A percentile compares a stretch with the other conserved stretches of the same genome.
Evolutionary conservation across 2,888 invertebrate genomes (phyloP).

Genomic region (Synergus japonicus): DNA sequence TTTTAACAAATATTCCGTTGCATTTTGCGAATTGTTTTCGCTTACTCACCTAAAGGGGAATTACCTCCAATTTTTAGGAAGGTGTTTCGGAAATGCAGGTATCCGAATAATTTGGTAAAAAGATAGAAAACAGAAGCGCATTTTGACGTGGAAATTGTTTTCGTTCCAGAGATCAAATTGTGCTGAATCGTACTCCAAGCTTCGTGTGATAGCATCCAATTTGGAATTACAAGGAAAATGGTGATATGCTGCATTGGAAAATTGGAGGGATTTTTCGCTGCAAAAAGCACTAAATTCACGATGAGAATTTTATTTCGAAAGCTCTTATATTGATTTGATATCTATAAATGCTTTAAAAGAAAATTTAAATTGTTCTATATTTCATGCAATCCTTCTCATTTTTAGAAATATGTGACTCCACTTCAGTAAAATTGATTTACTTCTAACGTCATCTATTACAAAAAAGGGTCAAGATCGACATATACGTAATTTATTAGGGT

Average conservation of each 20-base stretch:
- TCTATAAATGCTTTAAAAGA: too few relatives aligned
- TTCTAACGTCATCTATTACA: not conserved
- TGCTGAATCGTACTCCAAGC: constrained; percentile 12
- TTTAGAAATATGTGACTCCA: not conserved
- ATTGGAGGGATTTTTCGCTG: not conserved
- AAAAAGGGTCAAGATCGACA: not conserved
- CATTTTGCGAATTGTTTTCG: not conserved
- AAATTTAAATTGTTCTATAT: too few relatives aligned
- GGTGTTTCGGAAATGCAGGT: not conserved
- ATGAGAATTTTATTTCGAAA: not conserved
- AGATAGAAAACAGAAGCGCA: not conserved
- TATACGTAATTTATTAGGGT: not conserved
- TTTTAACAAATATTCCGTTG: not conserved
- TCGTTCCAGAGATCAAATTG: constrained; percentile 21
- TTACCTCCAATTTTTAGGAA: not conserved
- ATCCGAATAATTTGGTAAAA: constrained; percentile 1
- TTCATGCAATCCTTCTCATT: too few relatives aligned
- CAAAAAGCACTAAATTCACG: not conserved
- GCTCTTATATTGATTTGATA: not conserved
- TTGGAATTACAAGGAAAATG: constrained; percentile 38
- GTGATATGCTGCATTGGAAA: constrained; percentile 6
- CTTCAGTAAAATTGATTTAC: not conserved
- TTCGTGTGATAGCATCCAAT: constrained; percentile 37
- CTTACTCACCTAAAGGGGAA: not conserved
- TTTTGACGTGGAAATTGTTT: constrained; percentile 34